phyloP scores from a whole-genome alignment of 37 sponge, comb jelly and placozoan species.

The Diacarnus erythraeanus region DNA sequence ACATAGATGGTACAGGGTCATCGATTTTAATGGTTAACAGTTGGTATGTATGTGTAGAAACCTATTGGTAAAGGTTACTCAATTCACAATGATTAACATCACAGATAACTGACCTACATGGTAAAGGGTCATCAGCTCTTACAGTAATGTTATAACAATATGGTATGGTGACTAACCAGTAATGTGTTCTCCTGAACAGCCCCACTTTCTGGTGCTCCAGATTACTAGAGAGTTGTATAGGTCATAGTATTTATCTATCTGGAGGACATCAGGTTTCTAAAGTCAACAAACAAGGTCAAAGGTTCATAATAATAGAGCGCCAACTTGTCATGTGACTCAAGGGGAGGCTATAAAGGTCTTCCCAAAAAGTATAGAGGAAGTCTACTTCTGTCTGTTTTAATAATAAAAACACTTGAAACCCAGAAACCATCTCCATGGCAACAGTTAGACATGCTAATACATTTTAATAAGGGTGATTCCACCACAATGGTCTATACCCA shows the following conservation, averaged over 20 bases:
- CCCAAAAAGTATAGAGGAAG: too few species aligned
- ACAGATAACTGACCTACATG: constrained; percentile 46
- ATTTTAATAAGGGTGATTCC: neutral
- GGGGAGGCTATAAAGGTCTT: too few species aligned
- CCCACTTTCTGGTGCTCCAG: constrained; percentile 75
- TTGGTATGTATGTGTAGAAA: constrained; percentile 13
- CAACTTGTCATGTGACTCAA: too few species aligned
- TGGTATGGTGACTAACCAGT: constrained; percentile 15
- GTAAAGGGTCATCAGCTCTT: neutral
- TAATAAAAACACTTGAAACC: too few species aligned
- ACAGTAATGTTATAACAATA: neutral
- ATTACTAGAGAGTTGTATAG: constrained; percentile 62
- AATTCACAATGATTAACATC: too few species aligned
- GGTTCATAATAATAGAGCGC: too few species aligned
- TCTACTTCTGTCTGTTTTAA: too few species aligned
- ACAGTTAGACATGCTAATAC: neutral
- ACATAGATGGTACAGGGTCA: constrained; percentile 6
- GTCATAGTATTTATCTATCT: constrained; percentile 63
- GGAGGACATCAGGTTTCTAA: constrained; percentile 39
- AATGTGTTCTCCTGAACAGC: constrained; percentile 65
- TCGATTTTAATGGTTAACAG: constrained; percentile 5
- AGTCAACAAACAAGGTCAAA: too few species aligned
- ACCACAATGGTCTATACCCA: neutral
- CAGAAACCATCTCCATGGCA: neutral
- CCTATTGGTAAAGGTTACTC: too few species aligned